Percentiles rank a stretch among this genome's conserved stretches.
Evolutionary conservation across 2,113 vertebrate species (phyloP).

Genomic region (Saiga tatarica): DNA sequence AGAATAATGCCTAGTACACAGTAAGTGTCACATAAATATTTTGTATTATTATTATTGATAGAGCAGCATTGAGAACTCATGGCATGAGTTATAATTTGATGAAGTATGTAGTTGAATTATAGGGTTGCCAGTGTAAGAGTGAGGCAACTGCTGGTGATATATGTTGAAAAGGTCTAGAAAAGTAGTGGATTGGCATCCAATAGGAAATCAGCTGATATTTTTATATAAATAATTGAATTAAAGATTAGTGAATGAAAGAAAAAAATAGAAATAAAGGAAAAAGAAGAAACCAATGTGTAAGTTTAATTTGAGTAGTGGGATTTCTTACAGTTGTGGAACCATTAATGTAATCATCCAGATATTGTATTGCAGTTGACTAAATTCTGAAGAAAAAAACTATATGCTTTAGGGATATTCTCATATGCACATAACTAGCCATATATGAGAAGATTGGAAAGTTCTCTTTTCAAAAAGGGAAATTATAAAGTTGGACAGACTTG

Average conservation of each 20-base stretch:
- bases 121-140: background rate
- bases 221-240: background rate
- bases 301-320: background rate
- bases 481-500: background rate
- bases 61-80: background rate
- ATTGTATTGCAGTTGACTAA: background rate
- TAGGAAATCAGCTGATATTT: background rate
- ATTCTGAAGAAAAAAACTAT: background rate
- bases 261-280: background rate
- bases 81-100: background rate
- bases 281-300: background rate
- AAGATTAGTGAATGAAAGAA: background rate
- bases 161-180: background rate
- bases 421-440: background rate
- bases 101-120: background rate
- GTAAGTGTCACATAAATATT: background rate
- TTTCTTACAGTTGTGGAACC: background rate
- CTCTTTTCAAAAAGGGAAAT: background rate
- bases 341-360: background rate
- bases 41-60: background rate
- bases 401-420: background rate
- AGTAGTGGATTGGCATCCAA: background rate
- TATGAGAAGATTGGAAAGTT: background rate
- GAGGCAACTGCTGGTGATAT: background rate
- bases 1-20: background rate